Percentiles rank a stretch among this genome's conserved stretches.
phyloP scores from a whole-genome alignment of 2,888 invertebrate genomes.

The Noctua janthina region DNA sequence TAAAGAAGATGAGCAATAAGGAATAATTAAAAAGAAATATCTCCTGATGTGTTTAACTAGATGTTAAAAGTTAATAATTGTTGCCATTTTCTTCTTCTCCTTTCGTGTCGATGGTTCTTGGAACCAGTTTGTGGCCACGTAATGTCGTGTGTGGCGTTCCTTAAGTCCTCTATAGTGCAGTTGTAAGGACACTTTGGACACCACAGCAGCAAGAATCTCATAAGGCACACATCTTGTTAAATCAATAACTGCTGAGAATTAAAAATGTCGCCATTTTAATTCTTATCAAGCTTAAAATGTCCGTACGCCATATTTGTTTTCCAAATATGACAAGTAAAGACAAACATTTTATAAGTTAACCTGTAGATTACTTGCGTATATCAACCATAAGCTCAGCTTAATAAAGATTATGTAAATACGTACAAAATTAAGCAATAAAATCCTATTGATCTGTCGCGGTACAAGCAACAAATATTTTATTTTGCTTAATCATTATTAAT shows the following conservation, averaged over 20 bases:
- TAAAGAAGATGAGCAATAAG: not conserved
- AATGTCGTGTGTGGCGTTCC: not conserved
- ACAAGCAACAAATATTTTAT: conserved; percentile 12
- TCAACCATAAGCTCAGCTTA: conserved; percentile 30
- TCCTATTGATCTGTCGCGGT: conserved; percentile 15
- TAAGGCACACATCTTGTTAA: not conserved
- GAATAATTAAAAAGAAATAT: not conserved
- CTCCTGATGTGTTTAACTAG: not conserved
- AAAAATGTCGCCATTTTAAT: not conserved
- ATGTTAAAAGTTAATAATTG: not conserved
- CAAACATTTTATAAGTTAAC: conserved; percentile 10
- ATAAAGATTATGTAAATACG: conserved; percentile 49
- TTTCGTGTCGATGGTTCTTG: not conserved
- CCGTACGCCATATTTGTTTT: not conserved
- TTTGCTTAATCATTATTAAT: not conserved
- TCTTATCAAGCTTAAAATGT: not conserved
- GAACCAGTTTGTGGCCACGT: not conserved
- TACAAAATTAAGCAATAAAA: conserved; percentile 43
- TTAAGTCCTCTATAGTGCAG: not conserved
- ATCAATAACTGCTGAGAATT: not conserved
- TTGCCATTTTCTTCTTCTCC: not conserved
- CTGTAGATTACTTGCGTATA: conserved; percentile 16
- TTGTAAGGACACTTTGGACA: not conserved
- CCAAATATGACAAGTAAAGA: conserved; percentile 8
- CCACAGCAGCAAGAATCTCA: not conserved